Evolutionary conservation across 2,888 invertebrate species (phyloP), one percentile per base, ranked within the genome.

Genomic region (Troides aeacus): DNA sequence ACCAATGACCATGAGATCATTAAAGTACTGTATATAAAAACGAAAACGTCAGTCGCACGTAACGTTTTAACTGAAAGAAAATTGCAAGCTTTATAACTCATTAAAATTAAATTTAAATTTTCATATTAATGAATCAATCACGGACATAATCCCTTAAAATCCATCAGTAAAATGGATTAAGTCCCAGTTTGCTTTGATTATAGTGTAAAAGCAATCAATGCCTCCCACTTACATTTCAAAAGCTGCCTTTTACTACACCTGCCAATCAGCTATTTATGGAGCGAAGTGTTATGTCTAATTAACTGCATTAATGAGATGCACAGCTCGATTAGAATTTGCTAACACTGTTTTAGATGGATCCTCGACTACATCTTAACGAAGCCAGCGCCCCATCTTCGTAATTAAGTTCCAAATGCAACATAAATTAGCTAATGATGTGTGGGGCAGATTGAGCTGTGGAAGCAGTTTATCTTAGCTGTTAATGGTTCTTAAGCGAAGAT

Each of bases 361-460:
- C 71, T 68, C 72, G 62, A 62, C 64, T 56, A 50, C 74, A 72
- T 77, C 75, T 81, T 80, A 80, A 82, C 84, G 79, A 83, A 64
- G 65, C 58, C 62, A 57, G 60, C 56, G 62, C 59, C n/a, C 62
- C 78, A 78, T 84, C 83, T 83, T 82, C 82, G 87, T 88, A 86
- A 86, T 84, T 90, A 85, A 84, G 73, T 76, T 79, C 81, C 81
- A 80, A 85, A 86, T 80, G 77, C 80, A 83, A 87, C 86, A 88
- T 89, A 88, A 88, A 89, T 89, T 88, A 86, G 81, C 84, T 83
- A 85, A 88, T 88, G 87, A 88, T 85, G 87, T 82, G 83, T 84
- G 79, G 81, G 81, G 81, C 79, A 84, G 84, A 79, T 77, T 79
- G 83, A 78, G 76, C 78, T 80, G 80, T 68, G 72, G 74, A 66